Conservation (phyloP, 2,113 vertebrate genomes). For the Ictalurus furcatus region DNA sequence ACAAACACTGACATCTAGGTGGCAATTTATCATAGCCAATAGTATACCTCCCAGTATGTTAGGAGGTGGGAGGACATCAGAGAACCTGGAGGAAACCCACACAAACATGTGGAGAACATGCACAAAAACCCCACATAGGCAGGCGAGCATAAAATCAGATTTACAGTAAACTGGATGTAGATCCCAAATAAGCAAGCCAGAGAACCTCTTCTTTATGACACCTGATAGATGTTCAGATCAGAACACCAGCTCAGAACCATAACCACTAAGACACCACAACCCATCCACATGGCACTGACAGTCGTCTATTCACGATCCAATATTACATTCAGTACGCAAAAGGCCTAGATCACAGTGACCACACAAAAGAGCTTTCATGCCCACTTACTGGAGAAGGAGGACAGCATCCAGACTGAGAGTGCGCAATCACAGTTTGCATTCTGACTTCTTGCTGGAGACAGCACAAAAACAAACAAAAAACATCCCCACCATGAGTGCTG, state of each 20-base stretch:
- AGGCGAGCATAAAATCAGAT: neutral
- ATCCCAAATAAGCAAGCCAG: neutral
- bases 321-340: conserved; percentile 68
- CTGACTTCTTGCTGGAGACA: conserved; percentile 40
- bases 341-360: conserved; percentile 57
- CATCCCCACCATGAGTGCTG: neutral
- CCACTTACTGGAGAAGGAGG: conserved; percentile 63
- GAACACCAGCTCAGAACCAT: neutral
- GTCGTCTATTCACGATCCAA: conserved; percentile 58
- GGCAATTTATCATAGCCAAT: neutral
- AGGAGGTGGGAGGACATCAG: neutral
- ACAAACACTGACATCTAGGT: neutral
- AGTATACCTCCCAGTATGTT: neutral
- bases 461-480: conserved; percentile 41
- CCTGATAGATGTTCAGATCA: neutral
- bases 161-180: neutral
- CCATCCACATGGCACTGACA: conserved; percentile 54
- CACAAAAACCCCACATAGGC: neutral
- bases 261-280: conserved; percentile 1
- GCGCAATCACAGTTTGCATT: conserved; percentile 22
- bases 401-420: conserved; percentile 30
- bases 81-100: neutral
- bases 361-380: conserved; percentile 65
- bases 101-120: neutral
- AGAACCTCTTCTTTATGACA: neutral